Evolutionary conservation across 2,888 invertebrate species (phyloP), one percentile per base, ranked within the genome.

Genomic region (Rhaphigaster nebulosa): DNA sequence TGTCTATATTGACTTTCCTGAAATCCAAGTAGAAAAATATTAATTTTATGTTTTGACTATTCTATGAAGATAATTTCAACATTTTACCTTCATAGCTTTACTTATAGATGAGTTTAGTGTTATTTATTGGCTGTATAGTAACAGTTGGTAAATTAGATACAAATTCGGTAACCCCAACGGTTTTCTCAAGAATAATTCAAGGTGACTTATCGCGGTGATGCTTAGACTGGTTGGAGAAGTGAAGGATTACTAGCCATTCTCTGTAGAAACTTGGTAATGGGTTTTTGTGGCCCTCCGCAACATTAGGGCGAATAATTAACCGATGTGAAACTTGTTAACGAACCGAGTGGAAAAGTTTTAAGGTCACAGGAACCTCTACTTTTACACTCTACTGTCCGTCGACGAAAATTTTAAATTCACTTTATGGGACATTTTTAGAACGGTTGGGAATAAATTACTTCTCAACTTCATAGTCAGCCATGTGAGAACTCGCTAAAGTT

Each of bases 251-350:
- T 84, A 84, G 84, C 84, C 45, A 84, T 84, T 84, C 84, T 84
- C 84, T 50, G 45, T 84, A 84, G 84, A n/a, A 84, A 84, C 45
- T 45, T 84, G 84, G 84, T 84, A 84, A 84, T 84, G 84, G 84
- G 45, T 84, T 84, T 84, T 84, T 84, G 84, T 84, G 84, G 84
- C 84, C 45, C 84, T 45, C 84, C 84, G 45, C 41, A 50, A 50
- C 84, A 84, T 84, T 84, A 84, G 84, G 45, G 84, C 20, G 45
- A 84, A 84, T 84, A 84, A 84, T 84, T 84, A 84, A 84, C 84
- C n/a, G 84, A 84, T 84, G 84, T 84, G 84, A 84, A 84, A 84
- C 84, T 84, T 84, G 84, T 84, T 84, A 84, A 84, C 84, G 84
- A 41, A 84, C 84, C 41, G n/a, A 84, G 84, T 84, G 84, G 45